Evolutionary conservation across 2,113 vertebrate species (phyloP).

Genomic region (Conger conger): DNA sequence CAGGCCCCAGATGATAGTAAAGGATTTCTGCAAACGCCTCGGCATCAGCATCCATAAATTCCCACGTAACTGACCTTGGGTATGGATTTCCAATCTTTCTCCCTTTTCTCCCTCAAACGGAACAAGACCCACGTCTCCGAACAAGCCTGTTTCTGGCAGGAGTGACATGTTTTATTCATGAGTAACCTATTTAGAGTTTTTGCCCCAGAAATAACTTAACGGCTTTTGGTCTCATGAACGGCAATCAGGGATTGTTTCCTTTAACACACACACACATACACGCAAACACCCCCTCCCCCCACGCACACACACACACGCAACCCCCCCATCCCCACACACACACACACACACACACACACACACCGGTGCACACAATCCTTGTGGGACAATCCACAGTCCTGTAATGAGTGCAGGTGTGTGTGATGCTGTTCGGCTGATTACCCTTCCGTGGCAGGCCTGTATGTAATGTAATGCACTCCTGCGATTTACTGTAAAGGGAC

Average conservation of each 20-base stretch:
- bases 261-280: neutral
- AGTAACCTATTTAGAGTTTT: slow-evolving; percentile 1
- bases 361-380: neutral
- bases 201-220: neutral
- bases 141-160: neutral
- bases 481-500: neutral
- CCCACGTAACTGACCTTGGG: neutral
- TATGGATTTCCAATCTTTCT: neutral
- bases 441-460: neutral
- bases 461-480: neutral
- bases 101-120: neutral
- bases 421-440: neutral
- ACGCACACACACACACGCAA: too few species aligned
- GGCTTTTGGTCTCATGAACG: neutral
- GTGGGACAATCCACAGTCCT: neutral
- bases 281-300: too few species aligned
- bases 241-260: neutral
- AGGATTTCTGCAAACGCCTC: neutral
- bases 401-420: neutral
- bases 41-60: neutral
- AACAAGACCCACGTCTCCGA: neutral
- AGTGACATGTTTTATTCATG: neutral
- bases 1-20: neutral
- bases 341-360: too few species aligned
- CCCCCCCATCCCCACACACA: too few species aligned